Conservation (phyloP, 2,888 invertebrate species). For the Melikaiella ostensackeni region DNA sequence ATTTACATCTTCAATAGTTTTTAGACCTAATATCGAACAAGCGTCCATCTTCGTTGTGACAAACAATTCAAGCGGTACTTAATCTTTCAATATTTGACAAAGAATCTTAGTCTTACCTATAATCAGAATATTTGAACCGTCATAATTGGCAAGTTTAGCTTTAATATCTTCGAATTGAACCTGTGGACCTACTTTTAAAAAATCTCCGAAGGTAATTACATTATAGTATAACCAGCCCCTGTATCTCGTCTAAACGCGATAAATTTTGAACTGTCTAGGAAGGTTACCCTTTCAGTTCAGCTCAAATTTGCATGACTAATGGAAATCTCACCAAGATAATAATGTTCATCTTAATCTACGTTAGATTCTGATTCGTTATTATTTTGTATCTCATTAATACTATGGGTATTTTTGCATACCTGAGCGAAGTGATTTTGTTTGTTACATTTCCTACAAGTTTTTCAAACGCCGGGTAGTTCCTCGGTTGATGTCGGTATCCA, state of each 20-base stretch:
- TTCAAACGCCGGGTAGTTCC: too few species aligned
- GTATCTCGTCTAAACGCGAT: constrained; percentile 41
- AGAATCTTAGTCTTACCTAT: constrained; percentile 13
- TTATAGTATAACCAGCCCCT: constrained; percentile 38
- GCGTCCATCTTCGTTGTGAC: neutral
- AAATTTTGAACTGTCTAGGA: constrained; percentile 20
- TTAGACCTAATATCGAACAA: constrained; percentile 23
- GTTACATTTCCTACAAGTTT: too few species aligned
- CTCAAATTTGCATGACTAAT: constrained; percentile 21
- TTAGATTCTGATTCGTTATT: neutral
- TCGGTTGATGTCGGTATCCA: neutral
- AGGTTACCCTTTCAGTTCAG: constrained; percentile 39
- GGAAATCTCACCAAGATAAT: neutral
- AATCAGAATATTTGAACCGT: constrained; percentile 3
- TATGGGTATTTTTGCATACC: too few species aligned
- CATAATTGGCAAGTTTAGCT: constrained; percentile 8
- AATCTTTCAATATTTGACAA: constrained; percentile 10
- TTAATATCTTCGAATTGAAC: neutral
- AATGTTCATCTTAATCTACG: neutral
- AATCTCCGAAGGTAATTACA: neutral
- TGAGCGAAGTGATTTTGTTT: too few species aligned
- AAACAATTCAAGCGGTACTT: neutral
- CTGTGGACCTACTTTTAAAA: too few species aligned
- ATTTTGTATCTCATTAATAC: too few species aligned
- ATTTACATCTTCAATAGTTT: constrained; percentile 39